Evolutionary conservation across 2,113 vertebrate genomes (phyloP).

Genomic region (Podocnemis expansa): DNA sequence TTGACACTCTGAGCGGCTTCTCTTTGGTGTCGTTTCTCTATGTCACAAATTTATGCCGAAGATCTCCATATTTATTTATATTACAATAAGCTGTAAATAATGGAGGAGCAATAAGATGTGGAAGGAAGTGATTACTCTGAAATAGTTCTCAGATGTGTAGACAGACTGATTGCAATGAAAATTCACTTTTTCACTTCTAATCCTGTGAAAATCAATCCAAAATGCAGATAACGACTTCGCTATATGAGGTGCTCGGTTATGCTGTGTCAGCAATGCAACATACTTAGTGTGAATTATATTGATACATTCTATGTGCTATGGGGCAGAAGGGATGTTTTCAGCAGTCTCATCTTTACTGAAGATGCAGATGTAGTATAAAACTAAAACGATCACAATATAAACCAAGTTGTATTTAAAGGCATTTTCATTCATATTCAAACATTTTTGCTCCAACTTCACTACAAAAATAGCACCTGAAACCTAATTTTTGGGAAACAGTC

Average conservation of each 20-base stretch:
- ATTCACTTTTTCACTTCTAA: conserved; percentile 13
- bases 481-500: conserved; percentile 70
- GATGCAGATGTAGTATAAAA: conserved; percentile 44
- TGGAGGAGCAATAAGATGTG: neutral
- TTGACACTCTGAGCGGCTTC: conserved; percentile 43
- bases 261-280: neutral
- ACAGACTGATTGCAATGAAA: conserved; percentile 13
- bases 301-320: neutral
- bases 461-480: conserved; percentile 69
- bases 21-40: neutral
- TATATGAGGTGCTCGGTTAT: too few relatives aligned
- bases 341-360: neutral
- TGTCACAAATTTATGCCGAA: neutral
- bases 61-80: neutral
- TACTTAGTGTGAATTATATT: neutral
- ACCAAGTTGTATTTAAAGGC: neutral
- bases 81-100: conserved; percentile 19
- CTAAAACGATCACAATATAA: neutral
- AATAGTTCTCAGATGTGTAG: conserved; percentile 40
- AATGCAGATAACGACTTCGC: neutral
- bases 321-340: conserved; percentile 10
- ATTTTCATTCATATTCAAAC: conserved; percentile 41
- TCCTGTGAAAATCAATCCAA: conserved; percentile 12
- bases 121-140: conserved; percentile 8
- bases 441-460: conserved; percentile 49